Evolutionary conservation across 2,888 invertebrate genomes (phyloP), one percentile per base, ranked within the genome.

Genomic region (Byasa hedistus): DNA sequence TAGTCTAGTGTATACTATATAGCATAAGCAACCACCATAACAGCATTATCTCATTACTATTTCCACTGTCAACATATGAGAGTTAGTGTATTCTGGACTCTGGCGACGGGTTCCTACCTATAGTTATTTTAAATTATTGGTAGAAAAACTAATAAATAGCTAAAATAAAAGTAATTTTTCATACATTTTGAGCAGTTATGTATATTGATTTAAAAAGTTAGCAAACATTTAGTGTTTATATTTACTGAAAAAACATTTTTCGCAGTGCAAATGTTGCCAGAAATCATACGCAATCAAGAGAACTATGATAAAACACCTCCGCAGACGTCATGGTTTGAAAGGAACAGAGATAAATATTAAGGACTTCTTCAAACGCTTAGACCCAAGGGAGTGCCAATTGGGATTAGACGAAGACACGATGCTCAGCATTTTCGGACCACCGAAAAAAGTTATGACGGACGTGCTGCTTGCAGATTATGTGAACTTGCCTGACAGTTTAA

Each of bases 241-340:
- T n/a, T 48, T n/a, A 19, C 19, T 48, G n/a, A 48, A 48, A n/a
- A 44, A 48, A 48, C 10, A 3, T 5, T 54, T 58, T 67, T 84
- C 87, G 36, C 84, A 93, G 92, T 93, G 93, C 77, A 87, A 89
- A 71, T 77, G 86, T 64, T 93, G 93, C 71, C 82, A 88, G 3
- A 93, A 92, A 75, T 81, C 86, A 0, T 92, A 88, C 71, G 85
- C 91, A 22, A 86, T 87, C 10, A 87, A 87, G 68, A 84, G 89
- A 51, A 87, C 92, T 1, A 85, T 93, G 64, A 72, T 90, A 3
- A 86, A 85, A 36, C 93, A 93, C 72, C 75, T 93, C n/a, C 82
- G 86, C 0, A 83, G 84, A 56, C 85, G 92, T 0, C 93, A 93
- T 73, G 77, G 78, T 7, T 69, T 89, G 23, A 84, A 83, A 54